phyloP scores from a whole-genome alignment of 2,888 invertebrate species.

The Ferrisia virgata region DNA sequence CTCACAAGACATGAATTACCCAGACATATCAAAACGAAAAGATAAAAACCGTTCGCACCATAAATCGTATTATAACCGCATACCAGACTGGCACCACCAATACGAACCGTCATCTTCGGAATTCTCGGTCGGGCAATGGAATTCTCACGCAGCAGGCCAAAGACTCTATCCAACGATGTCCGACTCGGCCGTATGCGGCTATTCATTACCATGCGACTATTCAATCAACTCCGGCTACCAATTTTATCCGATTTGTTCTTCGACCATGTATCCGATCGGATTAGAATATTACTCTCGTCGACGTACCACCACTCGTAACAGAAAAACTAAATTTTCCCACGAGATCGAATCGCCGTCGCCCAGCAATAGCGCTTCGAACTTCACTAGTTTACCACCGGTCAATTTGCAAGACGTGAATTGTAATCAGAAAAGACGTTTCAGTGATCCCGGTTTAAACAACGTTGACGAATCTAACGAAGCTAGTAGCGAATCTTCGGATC shows the following conservation, averaged over 20 bases:
- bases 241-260: constrained; percentile 46
- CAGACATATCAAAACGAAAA: constrained; percentile 29
- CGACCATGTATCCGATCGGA: constrained; percentile 29
- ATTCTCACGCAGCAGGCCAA: constrained; percentile 42
- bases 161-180: constrained; percentile 47
- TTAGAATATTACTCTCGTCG: constrained; percentile 15
- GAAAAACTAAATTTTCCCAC: neutral
- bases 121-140: constrained; percentile 46
- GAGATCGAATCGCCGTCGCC: neutral
- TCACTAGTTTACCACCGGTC: constrained; percentile 48
- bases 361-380: constrained; percentile 22
- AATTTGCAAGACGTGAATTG: constrained; percentile 41
- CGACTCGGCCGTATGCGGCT: constrained; percentile 47
- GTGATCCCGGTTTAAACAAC: constrained; percentile 48
- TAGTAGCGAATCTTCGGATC: constrained; percentile 42
- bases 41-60: neutral
- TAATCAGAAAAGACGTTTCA: constrained; percentile 47
- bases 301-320: neutral
- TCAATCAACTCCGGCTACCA: constrained; percentile 39
- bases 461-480: constrained; percentile 47
- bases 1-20: neutral
- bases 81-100: constrained; percentile 16
- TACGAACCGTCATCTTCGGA: constrained; percentile 46
- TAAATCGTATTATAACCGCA: neutral
- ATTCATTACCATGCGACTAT: constrained; percentile 45